phyloP scores from a whole-genome alignment of 2,797 vertebrate genomes.

The Melanotaenia trifasciata region DNA sequence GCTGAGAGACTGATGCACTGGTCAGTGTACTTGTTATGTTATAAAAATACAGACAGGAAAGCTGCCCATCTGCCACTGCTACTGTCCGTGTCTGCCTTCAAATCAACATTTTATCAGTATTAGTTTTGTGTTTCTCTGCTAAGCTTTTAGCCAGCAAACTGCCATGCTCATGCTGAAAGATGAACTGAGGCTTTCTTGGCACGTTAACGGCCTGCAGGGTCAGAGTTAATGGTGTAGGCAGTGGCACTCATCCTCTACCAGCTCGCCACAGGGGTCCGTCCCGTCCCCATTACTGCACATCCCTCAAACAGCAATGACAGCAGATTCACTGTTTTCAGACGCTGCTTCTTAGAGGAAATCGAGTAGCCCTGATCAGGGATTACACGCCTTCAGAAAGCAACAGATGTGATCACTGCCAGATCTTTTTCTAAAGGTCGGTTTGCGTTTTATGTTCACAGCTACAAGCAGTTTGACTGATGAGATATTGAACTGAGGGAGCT shows the following conservation, averaged over 20 bases:
- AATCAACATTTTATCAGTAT: not conserved
- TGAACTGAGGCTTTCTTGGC: slow-evolving; percentile 16
- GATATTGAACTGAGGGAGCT: not conserved
- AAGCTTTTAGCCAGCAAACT: not conserved
- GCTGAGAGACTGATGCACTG: slow-evolving; percentile 8
- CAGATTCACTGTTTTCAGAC: not conserved
- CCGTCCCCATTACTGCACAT: slow-evolving; percentile 43
- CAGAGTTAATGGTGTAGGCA: slow-evolving; percentile 39
- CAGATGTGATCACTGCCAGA: not conserved
- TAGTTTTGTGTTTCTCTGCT: not conserved
- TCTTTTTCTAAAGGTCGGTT: slow-evolving; percentile 27
- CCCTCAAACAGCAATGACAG: not conserved
- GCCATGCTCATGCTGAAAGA: not conserved
- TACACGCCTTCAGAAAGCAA: slow-evolving; percentile 8
- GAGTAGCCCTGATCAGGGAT: slow-evolving; percentile 9
- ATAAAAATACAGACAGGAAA: slow-evolving; percentile 45
- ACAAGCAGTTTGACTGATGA: slow-evolving; percentile 1
- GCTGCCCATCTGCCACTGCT: slow-evolving; percentile 41
- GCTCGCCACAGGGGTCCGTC: slow-evolving; percentile 28
- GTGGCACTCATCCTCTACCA: slow-evolving; percentile 16
- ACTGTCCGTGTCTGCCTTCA: not conserved
- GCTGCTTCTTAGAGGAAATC: not conserved
- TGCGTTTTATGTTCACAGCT: not conserved
- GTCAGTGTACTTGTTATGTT: slow-evolving; percentile 45
- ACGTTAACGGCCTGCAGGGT: slow-evolving; percentile 29